phyloP scores from a whole-genome alignment of 1,140 invertebrate genomes.

The Drosophila carrolli region DNA sequence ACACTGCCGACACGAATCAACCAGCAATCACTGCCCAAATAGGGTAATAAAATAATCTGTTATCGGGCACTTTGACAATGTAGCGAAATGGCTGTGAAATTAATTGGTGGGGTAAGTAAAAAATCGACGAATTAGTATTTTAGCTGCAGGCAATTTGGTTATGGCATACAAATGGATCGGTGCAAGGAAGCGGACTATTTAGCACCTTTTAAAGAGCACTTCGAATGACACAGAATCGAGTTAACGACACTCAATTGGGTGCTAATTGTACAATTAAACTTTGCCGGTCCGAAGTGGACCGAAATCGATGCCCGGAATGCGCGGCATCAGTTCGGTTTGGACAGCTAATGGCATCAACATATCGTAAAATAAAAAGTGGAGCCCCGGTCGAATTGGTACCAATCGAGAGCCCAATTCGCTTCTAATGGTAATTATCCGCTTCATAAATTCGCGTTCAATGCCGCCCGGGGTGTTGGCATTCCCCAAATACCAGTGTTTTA shows the following conservation, averaged over 20 bases:
- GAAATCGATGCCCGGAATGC: constrained; percentile 12
- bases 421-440: constrained; percentile 76
- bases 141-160: constrained; percentile 8
- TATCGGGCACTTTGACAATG: constrained; percentile 14
- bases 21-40: constrained; percentile 25
- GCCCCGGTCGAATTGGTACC: constrained; percentile 17
- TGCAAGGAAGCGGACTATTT: constrained; percentile 18
- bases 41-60: constrained; percentile 34
- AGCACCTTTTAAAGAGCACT: constrained; percentile 69
- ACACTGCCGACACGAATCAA: not conserved
- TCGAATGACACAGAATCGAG: constrained; percentile 62
- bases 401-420: constrained; percentile 26
- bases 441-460: constrained; percentile 68
- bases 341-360: constrained; percentile 72
- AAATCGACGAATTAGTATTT: constrained; percentile 14
- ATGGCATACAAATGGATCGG: constrained; percentile 7
- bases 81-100: not conserved
- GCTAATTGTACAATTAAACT: constrained; percentile 82
- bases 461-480: constrained; percentile 36
- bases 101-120: constrained; percentile 9
- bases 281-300: constrained; percentile 18
- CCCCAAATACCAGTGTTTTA: constrained; percentile 53
- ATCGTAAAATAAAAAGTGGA: constrained; percentile 46
- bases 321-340: constrained; percentile 58
- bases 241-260: constrained; percentile 81